Base-by-base conservation (phyloP, 2,888 invertebrate species). In the Netelia fuscicornis region DNA sequence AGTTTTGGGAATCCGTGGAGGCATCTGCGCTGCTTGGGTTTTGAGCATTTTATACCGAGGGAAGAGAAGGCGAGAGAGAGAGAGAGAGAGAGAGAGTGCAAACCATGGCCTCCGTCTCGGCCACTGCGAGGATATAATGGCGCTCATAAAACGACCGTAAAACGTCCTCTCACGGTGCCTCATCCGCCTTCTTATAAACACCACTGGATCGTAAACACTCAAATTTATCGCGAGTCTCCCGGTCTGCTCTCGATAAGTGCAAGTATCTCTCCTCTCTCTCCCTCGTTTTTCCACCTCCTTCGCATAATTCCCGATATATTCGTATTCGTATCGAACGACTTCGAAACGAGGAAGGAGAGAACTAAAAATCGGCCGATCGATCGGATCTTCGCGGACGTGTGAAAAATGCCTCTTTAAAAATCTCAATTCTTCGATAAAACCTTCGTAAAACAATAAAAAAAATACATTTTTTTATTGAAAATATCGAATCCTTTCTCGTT, bases 61-160 rank as follows among this genome's bases (percentile, higher is more conserved):
- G 54, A 54, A 71, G 48, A 44, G 54, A 30, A 48, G 54, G 17
- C 17, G 54, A 54, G n/a, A 62, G 58, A 20, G 20, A 20, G 20
- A 20, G 17, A n/a, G 1, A 20, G 20, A 20, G 20, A 71, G 78
- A 44, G 75, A 72, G 56, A 78, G 30, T 75, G 54, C 75, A 42
- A 52, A 23, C 2, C 25, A 42, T 8, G 60, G 23, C 23, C 25
- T 30, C 52, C 37, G 48, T 44, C 48, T 70, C 65, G 62, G 84
- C 84, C 80, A 72, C 85, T 58, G 71, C 80, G 62, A 37, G 86
- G 86, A 88, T 90, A 90, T 90, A 90, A 91, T 89, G 86, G 75
- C 74, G 52, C 81, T 82, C 88, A 85, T 91, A 91, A 92, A 92
- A 90, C 85, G 84, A 86, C 83, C 87, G 89, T 92, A 90, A 91